These are phyloP conservation scores for Rhabdomys pumilio DNA, from an alignment of 2,797 vertebrate genomes.

Conservation along the genomic window DNA sequence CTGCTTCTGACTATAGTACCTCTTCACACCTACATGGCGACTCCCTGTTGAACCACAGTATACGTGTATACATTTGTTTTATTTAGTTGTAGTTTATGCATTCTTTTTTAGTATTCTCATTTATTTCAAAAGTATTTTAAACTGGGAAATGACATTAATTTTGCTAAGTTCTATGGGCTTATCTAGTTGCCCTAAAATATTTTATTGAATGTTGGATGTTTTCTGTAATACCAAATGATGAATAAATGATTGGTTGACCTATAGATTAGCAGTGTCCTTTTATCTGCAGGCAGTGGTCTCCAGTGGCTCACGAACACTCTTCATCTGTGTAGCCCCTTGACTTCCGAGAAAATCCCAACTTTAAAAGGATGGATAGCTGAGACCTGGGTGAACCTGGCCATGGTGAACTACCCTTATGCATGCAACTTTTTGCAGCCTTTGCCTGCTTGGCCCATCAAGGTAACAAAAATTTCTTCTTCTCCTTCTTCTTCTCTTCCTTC, in stretches of 20 bases:
- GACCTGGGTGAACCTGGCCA: conserved; percentile 97
- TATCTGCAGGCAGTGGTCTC: conserved; percentile 91
- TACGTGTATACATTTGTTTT: conserved; percentile 56
- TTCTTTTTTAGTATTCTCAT: conserved; percentile 11
- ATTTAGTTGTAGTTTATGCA: conserved; percentile 53
- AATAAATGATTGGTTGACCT: conserved; percentile 14
- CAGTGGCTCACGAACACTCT: conserved; percentile 94
- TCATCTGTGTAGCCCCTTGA: conserved; percentile 93
- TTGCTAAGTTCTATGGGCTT: not conserved
- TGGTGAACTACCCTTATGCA: conserved; percentile 98
- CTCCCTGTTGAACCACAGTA: conserved; percentile 16
- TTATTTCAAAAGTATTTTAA: conserved; percentile 36
- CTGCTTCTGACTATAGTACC: not conserved
- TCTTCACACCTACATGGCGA: not conserved
- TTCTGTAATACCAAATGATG: conserved; percentile 40
- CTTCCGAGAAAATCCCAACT: conserved; percentile 83
- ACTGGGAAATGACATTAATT: conserved; percentile 47
- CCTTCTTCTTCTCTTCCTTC: too few species aligned
- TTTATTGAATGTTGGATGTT: conserved; percentile 58
- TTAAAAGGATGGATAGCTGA: conserved; percentile 97
- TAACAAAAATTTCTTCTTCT: conserved; percentile 84
- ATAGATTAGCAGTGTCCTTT: conserved; percentile 33
- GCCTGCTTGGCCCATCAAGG: conserved; percentile 97
- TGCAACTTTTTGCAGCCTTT: conserved; percentile 97
- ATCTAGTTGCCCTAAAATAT: conserved; percentile 15